These are phyloP conservation scores for Halocaridina rubra DNA, from an alignment of 2,888 invertebrate genomes.

Conservation along the genomic window DNA sequence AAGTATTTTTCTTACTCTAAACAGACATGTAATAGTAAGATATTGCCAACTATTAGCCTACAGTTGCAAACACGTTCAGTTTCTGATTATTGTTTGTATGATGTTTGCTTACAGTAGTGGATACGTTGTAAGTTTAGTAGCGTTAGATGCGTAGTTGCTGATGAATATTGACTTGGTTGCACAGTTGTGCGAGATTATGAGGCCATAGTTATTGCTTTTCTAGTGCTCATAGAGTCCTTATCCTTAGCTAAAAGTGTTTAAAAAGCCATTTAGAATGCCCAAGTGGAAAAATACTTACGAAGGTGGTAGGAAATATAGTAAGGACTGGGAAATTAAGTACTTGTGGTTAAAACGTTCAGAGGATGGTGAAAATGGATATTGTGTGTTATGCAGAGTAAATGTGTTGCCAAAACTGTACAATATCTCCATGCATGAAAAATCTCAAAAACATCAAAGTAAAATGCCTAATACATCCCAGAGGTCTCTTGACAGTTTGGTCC, in stretches of 20 bases:
- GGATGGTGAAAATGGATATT: neutral
- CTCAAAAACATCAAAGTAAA: too few species aligned
- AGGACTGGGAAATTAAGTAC: neutral
- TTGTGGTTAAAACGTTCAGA: neutral
- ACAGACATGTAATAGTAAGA: neutral
- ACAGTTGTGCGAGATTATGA: neutral
- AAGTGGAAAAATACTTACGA: neutral
- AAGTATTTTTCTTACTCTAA: neutral
- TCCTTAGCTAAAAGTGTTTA: neutral
- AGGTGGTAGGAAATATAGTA: neutral
- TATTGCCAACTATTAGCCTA: neutral
- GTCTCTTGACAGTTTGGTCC: too few species aligned
- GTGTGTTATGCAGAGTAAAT: neutral
- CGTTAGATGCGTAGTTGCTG: neutral
- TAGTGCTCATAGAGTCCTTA: neutral
- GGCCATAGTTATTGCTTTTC: neutral
- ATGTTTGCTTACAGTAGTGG: neutral
- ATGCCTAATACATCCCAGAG: too few species aligned
- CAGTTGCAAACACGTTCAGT: neutral
- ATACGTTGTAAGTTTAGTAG: neutral
- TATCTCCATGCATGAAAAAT: neutral
- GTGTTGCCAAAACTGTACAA: neutral
- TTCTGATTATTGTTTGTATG: neutral
- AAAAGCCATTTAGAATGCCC: neutral
- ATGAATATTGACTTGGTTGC: neutral